phyloP scores from a whole-genome alignment of 2,888 invertebrate genomes.

The Halocaridina rubra region DNA sequence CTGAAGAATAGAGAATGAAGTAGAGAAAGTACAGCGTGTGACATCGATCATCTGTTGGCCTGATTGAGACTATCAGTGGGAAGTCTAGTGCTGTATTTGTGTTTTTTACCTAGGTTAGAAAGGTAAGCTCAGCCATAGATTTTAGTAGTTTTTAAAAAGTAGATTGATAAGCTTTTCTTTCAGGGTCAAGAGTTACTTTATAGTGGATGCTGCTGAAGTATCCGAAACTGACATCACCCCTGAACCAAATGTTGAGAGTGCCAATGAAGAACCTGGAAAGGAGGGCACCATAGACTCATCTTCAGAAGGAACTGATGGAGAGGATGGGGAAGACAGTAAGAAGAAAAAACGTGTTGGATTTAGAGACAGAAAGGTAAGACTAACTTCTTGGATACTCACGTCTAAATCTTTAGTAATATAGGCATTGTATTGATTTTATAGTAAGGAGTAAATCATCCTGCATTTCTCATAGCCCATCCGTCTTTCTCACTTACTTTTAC shows the following conservation, averaged over 20 bases:
- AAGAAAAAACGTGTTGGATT: slow-evolving; percentile 62
- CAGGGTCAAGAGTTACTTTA: slow-evolving; percentile 10
- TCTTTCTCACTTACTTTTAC: too few species aligned
- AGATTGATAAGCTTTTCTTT: background rate
- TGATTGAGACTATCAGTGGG: too few species aligned
- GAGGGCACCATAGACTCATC: background rate
- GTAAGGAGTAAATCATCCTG: too few species aligned
- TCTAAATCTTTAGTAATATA: background rate
- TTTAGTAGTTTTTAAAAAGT: background rate
- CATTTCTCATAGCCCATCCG: too few species aligned
- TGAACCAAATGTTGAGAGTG: background rate
- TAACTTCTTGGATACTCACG: slow-evolving; percentile 63
- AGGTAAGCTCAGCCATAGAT: background rate
- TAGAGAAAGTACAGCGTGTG: too few species aligned
- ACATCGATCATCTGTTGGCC: too few species aligned
- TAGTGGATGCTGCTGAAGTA: slow-evolving; percentile 41
- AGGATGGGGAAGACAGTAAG: slow-evolving; percentile 29
- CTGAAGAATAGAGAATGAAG: too few species aligned
- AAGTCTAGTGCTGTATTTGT: too few species aligned
- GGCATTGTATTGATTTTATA: too few species aligned
- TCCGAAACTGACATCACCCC: slow-evolving; percentile 8
- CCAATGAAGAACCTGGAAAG: background rate
- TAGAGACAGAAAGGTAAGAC: slow-evolving; percentile 73
- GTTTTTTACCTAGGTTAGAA: too few species aligned
- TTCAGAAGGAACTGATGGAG: slow-evolving; percentile 15